Percentiles rank a stretch among this genome's conserved stretches.
phyloP scores from a whole-genome alignment of 2,113 vertebrate species.

The Ailurus styani region DNA sequence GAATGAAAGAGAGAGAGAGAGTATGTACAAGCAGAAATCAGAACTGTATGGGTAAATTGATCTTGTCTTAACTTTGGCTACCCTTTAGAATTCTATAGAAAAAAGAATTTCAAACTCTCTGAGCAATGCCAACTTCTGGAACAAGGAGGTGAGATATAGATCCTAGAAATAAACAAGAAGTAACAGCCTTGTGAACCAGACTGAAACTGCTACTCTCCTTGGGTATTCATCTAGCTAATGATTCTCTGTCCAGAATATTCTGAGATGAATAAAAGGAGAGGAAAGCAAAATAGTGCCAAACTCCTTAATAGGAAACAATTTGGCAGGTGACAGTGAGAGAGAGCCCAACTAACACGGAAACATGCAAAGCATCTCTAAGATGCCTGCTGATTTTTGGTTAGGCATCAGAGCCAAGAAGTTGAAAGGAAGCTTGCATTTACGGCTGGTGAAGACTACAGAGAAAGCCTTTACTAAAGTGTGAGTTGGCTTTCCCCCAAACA shows the following conservation, averaged over 20 bases:
- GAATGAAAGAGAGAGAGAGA: neutral
- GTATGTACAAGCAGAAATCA: neutral
- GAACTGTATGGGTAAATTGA: neutral
- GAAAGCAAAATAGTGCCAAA: constrained; percentile 31
- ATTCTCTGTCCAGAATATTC: constrained; percentile 24
- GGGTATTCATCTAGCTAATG: neutral
- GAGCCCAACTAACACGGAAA: constrained; percentile 50
- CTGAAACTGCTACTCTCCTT: neutral
- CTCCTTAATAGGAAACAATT: constrained; percentile 57
- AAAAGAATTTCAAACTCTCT: neutral
- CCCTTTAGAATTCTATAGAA: neutral
- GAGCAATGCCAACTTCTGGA: neutral
- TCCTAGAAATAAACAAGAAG: neutral
- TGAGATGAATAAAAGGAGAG: constrained; percentile 28
- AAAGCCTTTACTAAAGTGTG: constrained; percentile 72
- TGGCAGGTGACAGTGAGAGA: constrained; percentile 58
- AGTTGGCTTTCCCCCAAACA: constrained; percentile 76
- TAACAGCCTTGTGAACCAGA: neutral
- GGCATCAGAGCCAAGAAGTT: constrained; percentile 68
- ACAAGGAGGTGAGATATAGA: neutral
- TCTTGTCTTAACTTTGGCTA: neutral
- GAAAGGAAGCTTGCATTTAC: constrained; percentile 73
- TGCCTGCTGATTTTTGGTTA: constrained; percentile 65
- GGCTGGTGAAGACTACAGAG: constrained; percentile 71
- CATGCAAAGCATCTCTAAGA: constrained; percentile 46